Evolutionary conservation across 2,113 vertebrate species (phyloP), one percentile per base, ranked within the genome.

Genomic region (Sylvilagus bachmani): DNA sequence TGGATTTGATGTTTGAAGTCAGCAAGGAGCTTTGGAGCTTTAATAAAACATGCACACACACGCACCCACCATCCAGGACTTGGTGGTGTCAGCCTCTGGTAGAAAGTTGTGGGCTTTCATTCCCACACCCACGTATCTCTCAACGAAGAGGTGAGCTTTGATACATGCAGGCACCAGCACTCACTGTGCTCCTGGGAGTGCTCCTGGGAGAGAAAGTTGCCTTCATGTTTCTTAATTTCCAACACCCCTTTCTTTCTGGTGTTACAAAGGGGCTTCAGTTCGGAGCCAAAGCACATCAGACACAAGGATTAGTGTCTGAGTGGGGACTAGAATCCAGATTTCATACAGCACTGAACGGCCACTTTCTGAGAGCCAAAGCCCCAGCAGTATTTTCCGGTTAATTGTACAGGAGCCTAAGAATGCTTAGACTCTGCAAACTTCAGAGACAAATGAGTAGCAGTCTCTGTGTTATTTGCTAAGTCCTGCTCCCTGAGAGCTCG

Each of bases 221-320:
- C 71, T 92, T 87, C 14, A 25, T 83, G 49, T 95, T 58, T 73
- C 86, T 83, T 85, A 5, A 74, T 92, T 92, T 92, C 51, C 67
- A 61, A 74, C 4, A 87, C 19, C 8, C 9, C 90, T 93, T 67
- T 44, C 66, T 86, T 82, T 73, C 38, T 89, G 13, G 44, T 33
- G 31, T 3, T 44, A 86, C 74, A 88, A 92, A 95, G 33, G 10
- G 10, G 49, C 64, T 89, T 96, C 25, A 89, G 74, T 86, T 92
- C 83, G 58, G 33, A 92, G 53, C 61, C 53, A 87, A 82, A 95
- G 51, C 36, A 49, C 78, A 62, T 80, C 13, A 73, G 14, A 94
- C 70, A 75, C 70, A 70, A 85, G 61, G 44, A 92, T 92, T 71
- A 85, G 49, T 92, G 69, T 95, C 62, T 86, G n/a, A 95, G 73